These are phyloP conservation scores for Linnaemya vulpina DNA, from an alignment of 2,888 invertebrate genomes.

Conservation along the genomic window DNA sequence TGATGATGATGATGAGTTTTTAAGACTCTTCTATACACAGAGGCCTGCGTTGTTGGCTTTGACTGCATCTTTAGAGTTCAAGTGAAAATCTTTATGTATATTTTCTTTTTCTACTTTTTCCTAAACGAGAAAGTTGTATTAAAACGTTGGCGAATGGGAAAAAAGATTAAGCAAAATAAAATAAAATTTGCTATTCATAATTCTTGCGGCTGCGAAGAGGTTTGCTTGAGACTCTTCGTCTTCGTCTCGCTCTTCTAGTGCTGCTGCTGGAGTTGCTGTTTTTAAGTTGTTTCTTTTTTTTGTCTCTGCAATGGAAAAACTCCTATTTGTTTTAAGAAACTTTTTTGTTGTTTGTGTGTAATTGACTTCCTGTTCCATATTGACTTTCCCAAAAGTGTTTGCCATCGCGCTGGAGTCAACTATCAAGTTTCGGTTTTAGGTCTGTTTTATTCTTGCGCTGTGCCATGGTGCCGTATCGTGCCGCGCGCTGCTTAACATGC, in stretches of 20 bases:
- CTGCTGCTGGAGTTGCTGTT: not conserved
- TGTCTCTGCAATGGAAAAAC: conserved; percentile 33
- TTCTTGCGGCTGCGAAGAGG: conserved; percentile 56
- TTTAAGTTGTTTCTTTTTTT: conserved; percentile 4
- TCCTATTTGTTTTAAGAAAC: conserved; percentile 53
- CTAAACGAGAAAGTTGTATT: conserved; percentile 71
- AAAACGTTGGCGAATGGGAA: conserved; percentile 32
- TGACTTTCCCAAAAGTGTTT: conserved; percentile 59
- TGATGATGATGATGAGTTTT: conserved; percentile 42
- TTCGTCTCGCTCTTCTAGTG: not conserved
- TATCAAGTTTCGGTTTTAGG: conserved; percentile 42
- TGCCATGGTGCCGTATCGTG: not conserved
- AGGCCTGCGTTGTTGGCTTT: conserved; percentile 54
- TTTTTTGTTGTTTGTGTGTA: conserved; percentile 38
- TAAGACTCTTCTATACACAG: conserved; percentile 48
- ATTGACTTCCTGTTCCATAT: conserved; percentile 71
- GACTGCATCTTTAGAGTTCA: conserved; percentile 68
- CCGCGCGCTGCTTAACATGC: conserved; percentile 6
- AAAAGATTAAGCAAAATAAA: conserved; percentile 1
- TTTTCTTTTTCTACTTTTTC: conserved; percentile 71
- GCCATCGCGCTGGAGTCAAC: conserved; percentile 25
- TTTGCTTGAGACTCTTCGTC: conserved; percentile 20
- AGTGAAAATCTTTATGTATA: conserved; percentile 72
- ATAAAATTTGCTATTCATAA: conserved; percentile 67
- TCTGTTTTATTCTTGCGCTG: conserved; percentile 28